Conservation (phyloP, 2,888 invertebrate species). For the Andricus quercusramuli region DNA sequence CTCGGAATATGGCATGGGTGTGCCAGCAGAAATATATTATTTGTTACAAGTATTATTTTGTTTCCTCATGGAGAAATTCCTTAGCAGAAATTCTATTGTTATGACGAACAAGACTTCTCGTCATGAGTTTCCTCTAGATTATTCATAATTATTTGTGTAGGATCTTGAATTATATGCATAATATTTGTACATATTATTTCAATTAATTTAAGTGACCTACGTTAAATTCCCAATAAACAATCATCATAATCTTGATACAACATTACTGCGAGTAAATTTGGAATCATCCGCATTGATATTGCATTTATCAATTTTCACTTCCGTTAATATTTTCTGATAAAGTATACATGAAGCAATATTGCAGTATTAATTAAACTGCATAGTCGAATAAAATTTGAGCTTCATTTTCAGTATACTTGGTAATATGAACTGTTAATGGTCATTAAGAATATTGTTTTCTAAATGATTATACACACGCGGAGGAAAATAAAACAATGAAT, state of each 20-base stretch:
- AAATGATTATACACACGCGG: background rate
- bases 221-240: no score
- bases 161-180: background rate
- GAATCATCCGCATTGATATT: no score
- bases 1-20: conserved; percentile 10
- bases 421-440: background rate
- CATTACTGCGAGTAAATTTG: no score
- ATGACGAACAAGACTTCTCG: background rate
- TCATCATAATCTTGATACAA: no score
- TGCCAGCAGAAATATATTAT: background rate
- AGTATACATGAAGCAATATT: no score
- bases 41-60: conserved; percentile 12
- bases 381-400: background rate
- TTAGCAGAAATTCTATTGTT: conserved; percentile 4
- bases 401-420: background rate
- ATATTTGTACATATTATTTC: background rate
- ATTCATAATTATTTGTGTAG: background rate
- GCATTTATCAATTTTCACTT: no score
- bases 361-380: background rate
- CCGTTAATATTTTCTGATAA: no score
- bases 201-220: background rate
- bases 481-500: background rate
- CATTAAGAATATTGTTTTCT: background rate
- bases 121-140: background rate
- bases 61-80: conserved; percentile 16